Evolutionary conservation across 2,888 invertebrate species (phyloP), one percentile per base, ranked within the genome.

Genomic region (Ectropis crepuscularia): DNA sequence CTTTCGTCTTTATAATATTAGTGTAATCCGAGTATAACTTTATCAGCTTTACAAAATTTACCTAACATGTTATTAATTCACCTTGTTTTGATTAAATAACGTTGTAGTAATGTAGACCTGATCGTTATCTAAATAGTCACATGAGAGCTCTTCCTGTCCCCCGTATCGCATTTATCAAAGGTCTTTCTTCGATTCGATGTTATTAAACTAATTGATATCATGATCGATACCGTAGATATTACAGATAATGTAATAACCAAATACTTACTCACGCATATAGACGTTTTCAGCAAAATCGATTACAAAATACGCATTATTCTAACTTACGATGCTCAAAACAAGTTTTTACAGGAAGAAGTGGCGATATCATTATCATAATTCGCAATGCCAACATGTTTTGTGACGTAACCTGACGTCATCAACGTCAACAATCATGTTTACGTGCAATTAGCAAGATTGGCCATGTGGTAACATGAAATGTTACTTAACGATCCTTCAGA

Each of bases 341-440:
- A 53, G 36, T 53, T 53, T 43, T 38, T 63, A 47, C 49, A 57
- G 59, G 63, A 65, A 67, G 67, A 68, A 66, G 60, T 65, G 65
- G 57, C 41, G 47, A 50, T 61, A 59, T 66, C 57, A 53, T 45
- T 38, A 63, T 63, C 53, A 57, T 38, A 45, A 43, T 49, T 54
- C 64, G 63, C 67, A 71, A 71, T 69, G 71, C 61, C 64, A 67
- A 69, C 66, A 41, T 60, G 69, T 63, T 51, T 61, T 45, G 63
- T 69, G 69, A 68, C 65, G 69, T 67, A 61, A 42, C 38, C 38
- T 9, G 7, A 65, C 61, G 63, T 67, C 64, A 64, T 43, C 53
- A n/a, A 36, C 37, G 47, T 61, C 42, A 54, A 38, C 49, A 49
- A 11, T 39, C 36, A 10, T 49, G 39, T 50, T 50, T 50, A 39